Evolutionary conservation across 2,113 vertebrate genomes (phyloP), one percentile per base, ranked within the genome.

Genomic region (Cercopithecus mona): DNA sequence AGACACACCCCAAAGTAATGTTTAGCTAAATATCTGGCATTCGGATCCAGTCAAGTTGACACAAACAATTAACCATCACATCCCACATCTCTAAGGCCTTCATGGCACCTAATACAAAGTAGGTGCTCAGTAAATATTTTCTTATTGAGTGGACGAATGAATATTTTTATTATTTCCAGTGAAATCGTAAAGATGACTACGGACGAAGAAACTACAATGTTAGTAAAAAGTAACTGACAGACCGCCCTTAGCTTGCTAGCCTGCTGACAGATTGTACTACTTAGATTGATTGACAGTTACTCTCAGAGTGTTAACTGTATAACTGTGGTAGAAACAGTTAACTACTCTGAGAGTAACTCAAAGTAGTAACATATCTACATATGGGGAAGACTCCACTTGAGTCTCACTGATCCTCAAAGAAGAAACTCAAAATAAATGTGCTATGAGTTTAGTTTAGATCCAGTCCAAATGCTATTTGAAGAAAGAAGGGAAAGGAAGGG

Each of bases 361-460:
- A 32, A 64, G 61, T 64, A 64, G 61, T 30, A 64, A 64, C 61
- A 9, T 50, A n/a, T 75, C 64, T 57, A 12, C 17, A 10, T 18
- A 55, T 55, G 18, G 57, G 79, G 61, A 30, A 68, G 91, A 38
- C 17, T 2, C 20, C 1, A 0, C 20, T 43, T 79, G 11, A 17
- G 43, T n/a, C 43, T 68, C 43, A 81, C 22, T 30, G 66, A 40
- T 61, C 23, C 66, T 48, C n/a, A 90, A 48, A 70, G 38, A 4
- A 93, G 52, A 90, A 68, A 75, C 55, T 72, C 17, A 96, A 90
- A 88, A 68, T 27, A 40, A 85, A 38, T 73, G 27, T 16, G 57
- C 40, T 40, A 0, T 78, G 50, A 75, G 9, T 94, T 64, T 83
- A 80, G 35, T 50, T 84, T 72, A 75, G 70, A 84, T 92, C 61